Base-by-base conservation (phyloP, 64 coral and sea anemone species). In the Montipora cactus region DNA sequence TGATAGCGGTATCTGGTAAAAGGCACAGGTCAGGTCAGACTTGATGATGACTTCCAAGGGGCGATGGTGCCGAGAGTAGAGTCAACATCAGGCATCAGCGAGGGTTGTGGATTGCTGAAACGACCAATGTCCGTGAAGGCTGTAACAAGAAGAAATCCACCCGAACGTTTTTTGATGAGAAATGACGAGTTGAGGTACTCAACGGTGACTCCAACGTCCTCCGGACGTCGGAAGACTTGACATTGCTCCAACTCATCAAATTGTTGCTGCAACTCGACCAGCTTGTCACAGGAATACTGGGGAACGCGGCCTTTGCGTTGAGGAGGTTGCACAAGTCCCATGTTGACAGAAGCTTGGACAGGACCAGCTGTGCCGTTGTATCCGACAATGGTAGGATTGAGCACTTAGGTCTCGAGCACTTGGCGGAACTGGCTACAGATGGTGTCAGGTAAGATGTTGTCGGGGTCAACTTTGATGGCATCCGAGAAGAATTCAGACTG, bases 181-280 rank as follows among this genome's bases (percentile, higher is more conserved):
- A 94, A 94, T 7, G 87, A 94, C 1, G 78, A 78, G 52, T 89
- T 94, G n/a, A 89, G 78, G 87, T 94, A 94, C 46, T 89, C 87
- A 22, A 94, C 77, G 22, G 61, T 44, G 18, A 81, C 51, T 10
- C 47, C 78, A 22, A 70, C 57, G 20, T 92, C 90, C 70, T 84
- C 90, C 7, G 90, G 90, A 55, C n/a, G 57, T 6, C 28, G 49
- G 79, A 91, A 83, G 49, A 92, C 90, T 1, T 49, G 19, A 5
- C 20, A 68, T n/a, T 52, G 75, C 37, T 93, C 71, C 3, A 93
- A 59, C 20, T 93, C 51, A 23, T 93, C 91, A 55, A 93, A 93
- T 59, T 71, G 66, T 11, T 93, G 55, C 64, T 93, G 82, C 22
- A 93, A 45, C 18, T 87, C 7, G 6, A 93, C 59, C 59, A 64